Conservation (phyloP, 2,113 vertebrate genomes). For the Ardeotis arabs region DNA sequence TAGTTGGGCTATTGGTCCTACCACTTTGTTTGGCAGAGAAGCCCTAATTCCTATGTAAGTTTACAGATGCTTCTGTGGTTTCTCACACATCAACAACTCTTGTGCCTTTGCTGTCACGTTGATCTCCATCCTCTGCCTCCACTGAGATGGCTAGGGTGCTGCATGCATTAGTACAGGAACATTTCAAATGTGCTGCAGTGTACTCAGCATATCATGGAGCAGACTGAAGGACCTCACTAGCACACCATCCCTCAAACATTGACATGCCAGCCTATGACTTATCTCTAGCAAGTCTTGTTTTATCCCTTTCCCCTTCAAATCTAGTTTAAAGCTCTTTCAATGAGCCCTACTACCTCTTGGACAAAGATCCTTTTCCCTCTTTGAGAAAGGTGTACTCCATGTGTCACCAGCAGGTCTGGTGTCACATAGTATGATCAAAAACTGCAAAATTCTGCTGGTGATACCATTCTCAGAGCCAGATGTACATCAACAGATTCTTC, state of each 20-base stretch:
- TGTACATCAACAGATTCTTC: background rate
- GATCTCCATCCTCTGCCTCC: rapidly evolving
- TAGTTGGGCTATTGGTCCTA: background rate
- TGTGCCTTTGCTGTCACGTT: rapidly evolving
- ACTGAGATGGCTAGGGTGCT: no score
- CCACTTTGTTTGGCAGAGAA: background rate
- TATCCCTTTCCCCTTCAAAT: no score
- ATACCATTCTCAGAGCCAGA: background rate
- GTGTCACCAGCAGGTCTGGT: rapidly evolving
- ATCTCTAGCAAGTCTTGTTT: no score
- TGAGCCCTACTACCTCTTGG: background rate
- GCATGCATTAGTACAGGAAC: background rate
- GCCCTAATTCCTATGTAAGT: background rate
- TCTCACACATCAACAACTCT: background rate
- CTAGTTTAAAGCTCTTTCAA: no score
- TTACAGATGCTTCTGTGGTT: background rate
- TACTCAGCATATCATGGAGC: background rate
- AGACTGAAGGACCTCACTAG: background rate
- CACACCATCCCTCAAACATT: background rate
- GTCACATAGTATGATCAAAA: background rate
- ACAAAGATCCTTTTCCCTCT: background rate
- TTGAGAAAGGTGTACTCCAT: background rate
- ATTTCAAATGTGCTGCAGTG: background rate
- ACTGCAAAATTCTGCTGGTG: rapidly evolving
- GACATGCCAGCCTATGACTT: rapidly evolving